phyloP scores from a whole-genome alignment of 1,140 invertebrate genomes.

The Pachypeltis micranthus region DNA sequence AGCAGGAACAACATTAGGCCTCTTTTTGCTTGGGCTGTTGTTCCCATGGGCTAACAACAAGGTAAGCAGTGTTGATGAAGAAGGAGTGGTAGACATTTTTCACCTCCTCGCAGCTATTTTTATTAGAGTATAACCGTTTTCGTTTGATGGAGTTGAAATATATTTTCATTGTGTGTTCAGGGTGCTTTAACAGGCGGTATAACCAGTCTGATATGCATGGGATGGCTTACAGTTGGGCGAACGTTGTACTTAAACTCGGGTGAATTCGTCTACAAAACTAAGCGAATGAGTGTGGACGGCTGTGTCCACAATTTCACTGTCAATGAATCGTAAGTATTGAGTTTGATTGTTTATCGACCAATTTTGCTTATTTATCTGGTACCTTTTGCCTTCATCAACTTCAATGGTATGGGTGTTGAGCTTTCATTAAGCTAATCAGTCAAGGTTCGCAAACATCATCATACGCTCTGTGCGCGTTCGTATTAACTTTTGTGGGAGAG shows the following conservation, averaged over 20 bases:
- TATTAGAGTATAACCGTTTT: not conserved
- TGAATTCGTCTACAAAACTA: slow-evolving; percentile 38
- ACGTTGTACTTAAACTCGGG: slow-evolving; percentile 56
- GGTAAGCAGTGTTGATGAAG: slow-evolving; percentile 18
- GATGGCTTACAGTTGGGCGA: slow-evolving; percentile 74
- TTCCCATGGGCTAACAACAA: slow-evolving; percentile 54
- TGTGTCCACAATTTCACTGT: slow-evolving; percentile 17
- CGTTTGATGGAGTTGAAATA: not conserved
- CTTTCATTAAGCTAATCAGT: too few species aligned
- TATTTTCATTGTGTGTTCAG: slow-evolving; percentile 35
- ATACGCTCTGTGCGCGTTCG: too few species aligned
- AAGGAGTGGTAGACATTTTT: not conserved
- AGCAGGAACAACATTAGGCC: slow-evolving; percentile 57
- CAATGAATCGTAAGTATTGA: too few species aligned
- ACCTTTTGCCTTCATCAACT: too few species aligned
- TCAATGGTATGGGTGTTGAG: too few species aligned
- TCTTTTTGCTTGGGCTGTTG: slow-evolving; percentile 67
- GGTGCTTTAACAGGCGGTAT: slow-evolving; percentile 64
- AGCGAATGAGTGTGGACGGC: slow-evolving; percentile 20
- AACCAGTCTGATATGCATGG: slow-evolving; percentile 52
- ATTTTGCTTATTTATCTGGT: too few species aligned
- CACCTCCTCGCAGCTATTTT: not conserved
- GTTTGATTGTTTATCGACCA: too few species aligned
- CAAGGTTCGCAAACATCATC: too few species aligned
- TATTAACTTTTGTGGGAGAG: too few species aligned